These are phyloP conservation scores for Thymelicus lineola DNA, from an alignment of 2,888 invertebrate genomes.

Conservation along the genomic window DNA sequence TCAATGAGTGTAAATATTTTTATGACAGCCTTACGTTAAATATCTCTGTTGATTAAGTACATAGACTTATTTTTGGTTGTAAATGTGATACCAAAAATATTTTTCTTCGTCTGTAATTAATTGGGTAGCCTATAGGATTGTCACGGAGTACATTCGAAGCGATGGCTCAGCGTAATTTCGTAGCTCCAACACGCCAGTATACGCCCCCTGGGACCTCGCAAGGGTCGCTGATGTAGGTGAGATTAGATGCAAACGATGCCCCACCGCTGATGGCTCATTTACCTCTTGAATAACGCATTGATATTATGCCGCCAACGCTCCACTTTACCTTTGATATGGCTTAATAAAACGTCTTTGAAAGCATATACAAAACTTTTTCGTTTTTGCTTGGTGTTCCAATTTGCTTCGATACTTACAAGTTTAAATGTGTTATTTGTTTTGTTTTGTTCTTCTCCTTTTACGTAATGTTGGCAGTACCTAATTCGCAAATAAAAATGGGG, in stretches of 20 bases:
- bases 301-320: constrained; percentile 61
- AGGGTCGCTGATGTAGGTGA: constrained; percentile 65
- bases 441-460: background rate
- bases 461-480: background rate
- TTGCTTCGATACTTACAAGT: constrained; percentile 1
- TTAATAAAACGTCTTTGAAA: constrained; percentile 34
- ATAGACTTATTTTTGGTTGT: background rate
- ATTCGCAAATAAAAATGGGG: background rate
- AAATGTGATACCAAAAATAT: constrained; percentile 5
- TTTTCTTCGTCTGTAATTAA: constrained; percentile 21
- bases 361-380: constrained; percentile 28
- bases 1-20: background rate
- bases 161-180: constrained; percentile 28
- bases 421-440: constrained; percentile 4
- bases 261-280: constrained; percentile 79
- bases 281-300: constrained; percentile 78
- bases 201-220: constrained; percentile 55
- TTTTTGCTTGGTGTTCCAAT: constrained; percentile 22
- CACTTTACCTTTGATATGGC: constrained; percentile 41
- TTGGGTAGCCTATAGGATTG: constrained; percentile 27
- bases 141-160: constrained; percentile 21
- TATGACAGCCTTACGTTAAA: background rate
- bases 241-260: constrained; percentile 82
- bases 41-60: background rate
- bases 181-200: constrained; percentile 44